These are phyloP conservation scores for Aphidius gifuensis DNA, from an alignment of 1,140 invertebrate species.

Conservation along the genomic window DNA sequence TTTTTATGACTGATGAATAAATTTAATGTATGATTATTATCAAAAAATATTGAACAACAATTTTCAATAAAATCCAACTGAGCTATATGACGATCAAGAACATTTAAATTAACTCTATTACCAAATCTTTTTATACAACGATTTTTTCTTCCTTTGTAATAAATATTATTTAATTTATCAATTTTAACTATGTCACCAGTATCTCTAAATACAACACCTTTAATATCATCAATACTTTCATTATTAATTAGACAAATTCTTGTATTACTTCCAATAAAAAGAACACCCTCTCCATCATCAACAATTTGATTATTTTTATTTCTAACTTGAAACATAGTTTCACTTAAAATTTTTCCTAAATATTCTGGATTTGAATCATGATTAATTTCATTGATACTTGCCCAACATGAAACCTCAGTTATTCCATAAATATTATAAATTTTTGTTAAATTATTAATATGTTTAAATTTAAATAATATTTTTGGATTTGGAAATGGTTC, in stretches of 20 bases:
- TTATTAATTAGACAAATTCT: slow-evolving; percentile 63
- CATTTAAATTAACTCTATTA: slow-evolving; percentile 61
- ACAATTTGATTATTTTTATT: slow-evolving; percentile 38
- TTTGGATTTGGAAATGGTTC: slow-evolving; percentile 58
- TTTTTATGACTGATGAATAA: slow-evolving; percentile 43
- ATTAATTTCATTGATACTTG: slow-evolving; percentile 61
- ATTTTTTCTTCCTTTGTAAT: slow-evolving; percentile 65
- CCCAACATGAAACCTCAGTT: slow-evolving; percentile 83
- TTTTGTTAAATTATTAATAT: slow-evolving; percentile 55
- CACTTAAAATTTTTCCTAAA: slow-evolving; percentile 61
- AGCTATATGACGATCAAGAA: slow-evolving; percentile 59
- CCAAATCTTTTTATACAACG: slow-evolving; percentile 73
- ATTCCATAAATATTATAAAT: slow-evolving; percentile 80
- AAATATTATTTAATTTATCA: slow-evolving; percentile 54
- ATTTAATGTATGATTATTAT: slow-evolving; percentile 54
- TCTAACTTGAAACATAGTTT: slow-evolving; percentile 61
- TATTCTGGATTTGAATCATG: slow-evolving; percentile 27
- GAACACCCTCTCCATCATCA: slow-evolving; percentile 54
- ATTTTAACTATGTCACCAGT: slow-evolving; percentile 68
- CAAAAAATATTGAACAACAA: slow-evolving; percentile 54
- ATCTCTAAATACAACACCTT: slow-evolving; percentile 56
- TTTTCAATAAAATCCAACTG: slow-evolving; percentile 51
- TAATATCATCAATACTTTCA: slow-evolving; percentile 47
- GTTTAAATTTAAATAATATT: slow-evolving; percentile 52
- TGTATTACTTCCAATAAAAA: slow-evolving; percentile 62